Base-by-base conservation (phyloP, 2,888 invertebrate genomes). In the Abrostola triplasia region DNA sequence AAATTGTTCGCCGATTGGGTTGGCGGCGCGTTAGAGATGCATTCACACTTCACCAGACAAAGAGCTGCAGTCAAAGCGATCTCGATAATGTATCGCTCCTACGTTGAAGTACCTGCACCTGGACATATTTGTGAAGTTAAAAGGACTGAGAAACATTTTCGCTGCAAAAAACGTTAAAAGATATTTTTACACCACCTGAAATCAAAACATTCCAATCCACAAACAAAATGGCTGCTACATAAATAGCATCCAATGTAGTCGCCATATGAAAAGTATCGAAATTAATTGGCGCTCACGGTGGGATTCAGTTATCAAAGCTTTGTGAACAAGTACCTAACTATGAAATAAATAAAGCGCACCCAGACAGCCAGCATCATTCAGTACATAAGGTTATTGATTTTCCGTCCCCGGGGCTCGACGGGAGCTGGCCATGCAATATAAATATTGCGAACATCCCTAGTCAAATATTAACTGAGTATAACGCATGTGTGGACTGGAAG, bases 401-500 rank as follows among this genome's bases (percentile, higher is more conserved):
- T 67, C 73, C 80, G 83, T 81, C 79, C 78, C 81, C 78, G 70
- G 77, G 77, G 72, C 81, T 77, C 76, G 79, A 64, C 71, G 78
- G 78, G 77, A 85, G 81, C 82, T 80, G 72, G 76, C 77, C 74
- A 77, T 79, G 73, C 75, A 79, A 82, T 81, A 88, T 87, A 88
- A 85, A 86, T 86, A 87, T 84, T 80, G 76, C 72, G 82, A 84
- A 82, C 84, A 85, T 84, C 84, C 84, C 82, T 85, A 84, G 83
- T 87, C 88, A 88, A 88, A 88, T 87, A 88, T 88, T 86, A 88
- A 87, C 85, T 84, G 81, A 81, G 81, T 84, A 84, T 83, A 86
- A 86, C 85, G 82, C 84, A 80, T 84, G 84, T 85, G 84, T 83
- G 83, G 79, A 78, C 79, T 81, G 82, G 64, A 74, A 49, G 37